Evolutionary conservation across 92 coral and sea anemone genomes (phyloP).

Genomic region (Epizoanthus scotinus): DNA sequence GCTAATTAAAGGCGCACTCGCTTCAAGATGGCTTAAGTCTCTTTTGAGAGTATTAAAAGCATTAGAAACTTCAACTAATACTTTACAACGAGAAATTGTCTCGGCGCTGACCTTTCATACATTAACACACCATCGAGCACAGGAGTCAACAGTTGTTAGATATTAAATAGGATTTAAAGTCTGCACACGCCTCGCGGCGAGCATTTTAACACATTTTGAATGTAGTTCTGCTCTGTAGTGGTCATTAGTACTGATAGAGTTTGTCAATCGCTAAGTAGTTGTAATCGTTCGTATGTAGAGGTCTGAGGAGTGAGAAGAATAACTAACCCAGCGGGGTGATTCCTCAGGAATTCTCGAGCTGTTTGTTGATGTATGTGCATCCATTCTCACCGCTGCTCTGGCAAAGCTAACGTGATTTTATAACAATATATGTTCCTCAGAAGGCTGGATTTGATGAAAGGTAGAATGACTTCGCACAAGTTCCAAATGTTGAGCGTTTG

Average conservation of each 20-base stretch:
- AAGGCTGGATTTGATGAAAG: slow-evolving; percentile 12
- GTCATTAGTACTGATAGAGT: neutral
- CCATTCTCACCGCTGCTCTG: slow-evolving; percentile 16
- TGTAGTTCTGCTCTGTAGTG: neutral
- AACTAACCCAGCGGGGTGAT: slow-evolving; percentile 39
- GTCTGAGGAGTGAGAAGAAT: neutral
- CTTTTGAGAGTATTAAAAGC: slow-evolving; percentile 27
- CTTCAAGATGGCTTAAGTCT: slow-evolving; percentile 35
- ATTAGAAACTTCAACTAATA: neutral
- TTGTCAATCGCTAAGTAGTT: slow-evolving; percentile 12
- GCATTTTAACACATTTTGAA: neutral
- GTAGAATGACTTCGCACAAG: neutral
- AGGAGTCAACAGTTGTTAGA: neutral
- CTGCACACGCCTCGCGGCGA: neutral
- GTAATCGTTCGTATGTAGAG: neutral
- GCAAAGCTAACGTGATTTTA: neutral
- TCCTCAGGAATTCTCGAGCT: slow-evolving; percentile 23
- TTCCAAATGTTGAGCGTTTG: neutral
- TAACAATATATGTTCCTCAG: neutral
- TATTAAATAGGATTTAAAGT: neutral
- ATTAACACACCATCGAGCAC: neutral
- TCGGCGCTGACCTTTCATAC: neutral
- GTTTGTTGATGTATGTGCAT: slow-evolving; percentile 13
- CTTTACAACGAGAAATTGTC: neutral
- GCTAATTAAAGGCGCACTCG: slow-evolving; percentile 31